Conservation (phyloP, 2,797 vertebrate genomes). For the Poliocrania exsul region DNA sequence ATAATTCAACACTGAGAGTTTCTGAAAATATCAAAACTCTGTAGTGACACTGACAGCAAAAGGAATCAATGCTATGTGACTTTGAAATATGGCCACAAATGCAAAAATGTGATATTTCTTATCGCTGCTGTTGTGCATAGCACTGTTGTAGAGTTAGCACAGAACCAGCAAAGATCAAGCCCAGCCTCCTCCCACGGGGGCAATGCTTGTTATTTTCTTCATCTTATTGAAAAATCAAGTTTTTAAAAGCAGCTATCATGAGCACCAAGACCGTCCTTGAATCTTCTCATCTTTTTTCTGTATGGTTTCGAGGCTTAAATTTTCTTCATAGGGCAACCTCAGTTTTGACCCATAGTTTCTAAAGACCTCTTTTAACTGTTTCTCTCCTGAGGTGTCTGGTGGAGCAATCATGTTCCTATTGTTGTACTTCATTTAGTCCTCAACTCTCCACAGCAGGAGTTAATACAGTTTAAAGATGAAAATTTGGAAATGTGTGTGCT, state of each 20-base stretch:
- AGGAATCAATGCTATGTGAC: not conserved
- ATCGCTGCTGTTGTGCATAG: not conserved
- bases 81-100: not conserved
- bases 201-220: not conserved
- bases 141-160: not conserved
- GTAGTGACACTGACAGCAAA: not conserved
- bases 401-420: not conserved
- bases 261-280: not conserved
- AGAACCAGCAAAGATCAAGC: not conserved
- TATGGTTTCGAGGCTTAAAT: not conserved
- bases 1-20: not conserved
- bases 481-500: not conserved
- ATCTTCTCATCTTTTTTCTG: not conserved
- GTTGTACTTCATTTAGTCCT: not conserved
- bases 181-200: not conserved
- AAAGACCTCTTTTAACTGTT: not conserved
- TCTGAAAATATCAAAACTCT: not conserved
- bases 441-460: not conserved
- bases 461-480: not conserved
- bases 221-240: not conserved
- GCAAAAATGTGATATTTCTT: not conserved
- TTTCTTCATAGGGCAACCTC: not conserved
- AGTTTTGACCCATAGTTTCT: not conserved
- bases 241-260: not conserved
- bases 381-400: not conserved